phyloP scores from a whole-genome alignment of 2,888 invertebrate species.

The Tuberolachnus salignus region DNA sequence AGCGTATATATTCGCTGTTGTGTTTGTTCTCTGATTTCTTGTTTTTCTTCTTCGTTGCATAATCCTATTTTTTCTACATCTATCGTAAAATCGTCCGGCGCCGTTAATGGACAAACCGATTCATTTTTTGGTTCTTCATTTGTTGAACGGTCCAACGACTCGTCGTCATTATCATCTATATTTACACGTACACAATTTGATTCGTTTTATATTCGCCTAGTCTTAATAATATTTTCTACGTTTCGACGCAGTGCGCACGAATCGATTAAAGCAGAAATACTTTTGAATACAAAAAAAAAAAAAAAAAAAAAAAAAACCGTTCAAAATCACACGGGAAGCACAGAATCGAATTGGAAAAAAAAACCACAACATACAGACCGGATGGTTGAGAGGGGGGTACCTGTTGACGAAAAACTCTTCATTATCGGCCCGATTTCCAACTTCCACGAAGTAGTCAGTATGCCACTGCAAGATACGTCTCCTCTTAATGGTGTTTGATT shows the following conservation, averaged over 20 bases:
- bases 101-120: not conserved
- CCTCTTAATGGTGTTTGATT: not conserved
- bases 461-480: slow-evolving; percentile 22
- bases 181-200: not conserved
- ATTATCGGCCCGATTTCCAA: not conserved
- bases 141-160: too few relatives aligned
- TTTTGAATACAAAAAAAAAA: too few relatives aligned
- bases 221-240: not conserved
- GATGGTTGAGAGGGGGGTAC: too few relatives aligned
- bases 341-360: too few relatives aligned
- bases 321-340: not conserved
- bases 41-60: slow-evolving; percentile 40
- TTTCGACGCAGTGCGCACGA: too few relatives aligned
- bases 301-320: too few relatives aligned
- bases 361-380: too few relatives aligned
- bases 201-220: not conserved
- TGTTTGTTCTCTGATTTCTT: slow-evolving; percentile 41
- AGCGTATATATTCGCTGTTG: slow-evolving; percentile 28
- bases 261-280: too few relatives aligned
- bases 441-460: slow-evolving; percentile 18
- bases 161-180: not conserved
- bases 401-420: slow-evolving; percentile 26
- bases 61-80: slow-evolving; percentile 13
- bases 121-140: not conserved
- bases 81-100: not conserved